Evolutionary conservation across 2,797 vertebrate genomes (phyloP).

Genomic region (Ataeniobius toweri): DNA sequence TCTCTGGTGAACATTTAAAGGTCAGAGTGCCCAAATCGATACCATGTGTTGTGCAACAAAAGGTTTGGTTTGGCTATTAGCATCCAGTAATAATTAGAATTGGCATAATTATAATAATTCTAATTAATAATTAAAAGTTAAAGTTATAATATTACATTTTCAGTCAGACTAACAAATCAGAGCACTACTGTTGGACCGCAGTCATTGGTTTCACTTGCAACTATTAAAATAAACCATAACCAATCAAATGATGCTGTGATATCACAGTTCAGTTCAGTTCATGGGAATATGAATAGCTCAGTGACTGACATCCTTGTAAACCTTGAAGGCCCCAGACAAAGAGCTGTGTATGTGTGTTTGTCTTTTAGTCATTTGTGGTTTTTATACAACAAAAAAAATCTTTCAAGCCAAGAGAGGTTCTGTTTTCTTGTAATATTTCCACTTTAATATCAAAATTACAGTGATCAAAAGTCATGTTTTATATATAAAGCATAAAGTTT

Average conservation of each 20-base stretch:
- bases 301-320: neutral
- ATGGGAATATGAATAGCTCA: neutral
- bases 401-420: neutral
- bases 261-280: neutral
- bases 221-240: too few relatives aligned
- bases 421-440: neutral
- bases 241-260: neutral
- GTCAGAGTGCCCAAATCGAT: neutral
- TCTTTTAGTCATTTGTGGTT: neutral
- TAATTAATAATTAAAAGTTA: too few relatives aligned
- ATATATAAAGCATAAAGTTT: neutral
- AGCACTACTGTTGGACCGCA: too few relatives aligned
- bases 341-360: neutral
- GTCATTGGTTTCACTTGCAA: too few relatives aligned
- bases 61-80: too few relatives aligned
- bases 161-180: too few relatives aligned
- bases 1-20: neutral
- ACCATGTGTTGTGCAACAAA: too few relatives aligned
- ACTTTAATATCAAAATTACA: neutral
- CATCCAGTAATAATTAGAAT: too few relatives aligned
- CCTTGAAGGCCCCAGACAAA: neutral
- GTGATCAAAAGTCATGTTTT: neutral
- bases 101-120: too few relatives aligned
- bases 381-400: neutral
- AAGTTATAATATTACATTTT: too few relatives aligned